A percentile compares a stretch with the other conserved stretches of the same genome.
These are phyloP conservation scores for Triops longicaudatus DNA, from an alignment of 1,140 invertebrate species.

Conservation along the genomic window DNA sequence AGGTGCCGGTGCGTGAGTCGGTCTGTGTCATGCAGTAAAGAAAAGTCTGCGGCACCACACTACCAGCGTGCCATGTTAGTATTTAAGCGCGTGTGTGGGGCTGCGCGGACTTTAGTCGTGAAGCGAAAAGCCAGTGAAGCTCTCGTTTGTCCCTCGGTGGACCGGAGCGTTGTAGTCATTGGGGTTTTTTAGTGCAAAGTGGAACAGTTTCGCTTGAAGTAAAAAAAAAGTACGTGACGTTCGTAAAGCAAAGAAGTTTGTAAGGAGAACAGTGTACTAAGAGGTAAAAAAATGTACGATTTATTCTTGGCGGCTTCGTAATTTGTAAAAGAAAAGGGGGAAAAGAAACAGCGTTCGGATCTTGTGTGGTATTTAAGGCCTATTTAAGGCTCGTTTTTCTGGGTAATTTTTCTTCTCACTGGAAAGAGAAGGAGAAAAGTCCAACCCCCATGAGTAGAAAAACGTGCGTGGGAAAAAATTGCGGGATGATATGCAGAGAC, in stretches of 20 bases:
- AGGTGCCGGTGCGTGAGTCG: background rate
- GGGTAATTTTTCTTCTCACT: background rate
- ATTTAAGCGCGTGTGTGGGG: slow-evolving; percentile 14
- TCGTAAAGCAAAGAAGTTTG: too few relatives aligned
- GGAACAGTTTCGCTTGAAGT: background rate
- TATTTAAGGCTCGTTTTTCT: background rate
- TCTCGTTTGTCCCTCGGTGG: background rate
- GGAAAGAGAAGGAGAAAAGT: background rate
- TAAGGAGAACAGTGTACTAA: background rate
- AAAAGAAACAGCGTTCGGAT: background rate
- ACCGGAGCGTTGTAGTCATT: background rate
- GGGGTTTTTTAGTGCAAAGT: background rate
- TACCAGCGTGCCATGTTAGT: slow-evolving; percentile 6
- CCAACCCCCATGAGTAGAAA: background rate
- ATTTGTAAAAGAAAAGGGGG: background rate
- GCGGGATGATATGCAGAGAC: slow-evolving; percentile 9
- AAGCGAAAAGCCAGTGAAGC: background rate
- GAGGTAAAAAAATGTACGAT: background rate
- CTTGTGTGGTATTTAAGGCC: background rate
- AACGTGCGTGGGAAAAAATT: slow-evolving; percentile 12
- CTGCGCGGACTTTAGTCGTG: slow-evolving; percentile 13
- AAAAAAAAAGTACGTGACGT: background rate
- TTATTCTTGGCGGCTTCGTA: background rate
- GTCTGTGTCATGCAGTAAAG: slow-evolving; percentile 3
- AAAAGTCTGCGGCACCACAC: background rate